phyloP scores from a whole-genome alignment of 2,113 vertebrate species.

The Atlantisia rogersi region DNA sequence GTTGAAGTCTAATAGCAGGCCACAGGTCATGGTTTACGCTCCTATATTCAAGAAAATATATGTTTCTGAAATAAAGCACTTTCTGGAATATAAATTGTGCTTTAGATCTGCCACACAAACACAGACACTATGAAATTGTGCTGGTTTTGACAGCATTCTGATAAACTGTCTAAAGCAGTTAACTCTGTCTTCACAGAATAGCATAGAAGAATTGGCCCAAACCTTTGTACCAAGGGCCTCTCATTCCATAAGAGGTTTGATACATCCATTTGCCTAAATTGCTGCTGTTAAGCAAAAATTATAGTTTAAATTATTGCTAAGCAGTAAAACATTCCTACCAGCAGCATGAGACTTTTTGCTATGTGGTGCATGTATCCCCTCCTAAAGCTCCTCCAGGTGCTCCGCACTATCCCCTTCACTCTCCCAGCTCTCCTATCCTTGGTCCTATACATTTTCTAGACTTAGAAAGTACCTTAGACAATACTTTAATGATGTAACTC shows the following conservation, averaged over 20 bases:
- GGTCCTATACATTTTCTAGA: background rate
- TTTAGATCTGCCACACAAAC: background rate
- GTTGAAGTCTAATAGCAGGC: no score
- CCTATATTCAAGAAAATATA: background rate
- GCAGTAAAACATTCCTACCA: background rate
- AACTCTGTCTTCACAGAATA: background rate
- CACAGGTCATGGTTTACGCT: fast-evolving
- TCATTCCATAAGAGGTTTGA: background rate
- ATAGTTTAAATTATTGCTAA: background rate
- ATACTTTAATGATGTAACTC: background rate
- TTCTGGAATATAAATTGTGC: background rate
- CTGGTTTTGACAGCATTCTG: background rate
- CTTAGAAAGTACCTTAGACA: no score
- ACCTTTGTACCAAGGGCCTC: background rate
- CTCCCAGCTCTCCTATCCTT: background rate
- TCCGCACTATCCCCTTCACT: background rate
- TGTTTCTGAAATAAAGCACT: background rate
- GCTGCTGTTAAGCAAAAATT: background rate
- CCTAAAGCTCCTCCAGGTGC: background rate
- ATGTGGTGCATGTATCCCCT: fast-evolving
- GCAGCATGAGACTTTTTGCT: background rate
- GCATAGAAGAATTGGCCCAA: background rate
- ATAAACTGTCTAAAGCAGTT: background rate
- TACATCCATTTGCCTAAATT: background rate
- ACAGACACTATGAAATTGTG: background rate